Evolutionary conservation across 2,113 vertebrate species (phyloP).

Genomic region (Equus przewalskii): DNA sequence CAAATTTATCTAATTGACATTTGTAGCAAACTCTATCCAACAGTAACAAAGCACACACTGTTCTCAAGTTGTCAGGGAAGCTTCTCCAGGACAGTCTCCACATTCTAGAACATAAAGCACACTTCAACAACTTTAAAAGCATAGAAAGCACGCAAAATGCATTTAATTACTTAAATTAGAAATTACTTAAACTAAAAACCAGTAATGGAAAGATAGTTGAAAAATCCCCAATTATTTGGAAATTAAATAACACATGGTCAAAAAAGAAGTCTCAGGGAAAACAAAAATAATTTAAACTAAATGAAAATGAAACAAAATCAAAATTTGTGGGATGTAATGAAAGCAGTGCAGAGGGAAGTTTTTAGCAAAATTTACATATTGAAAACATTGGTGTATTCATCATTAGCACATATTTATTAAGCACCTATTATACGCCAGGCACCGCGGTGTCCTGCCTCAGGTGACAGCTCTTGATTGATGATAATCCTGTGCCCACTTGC

Average conservation of each 20-base stretch:
- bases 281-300: not conserved
- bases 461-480: not conserved
- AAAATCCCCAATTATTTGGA: not conserved
- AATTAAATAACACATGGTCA: not conserved
- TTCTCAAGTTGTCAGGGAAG: no score
- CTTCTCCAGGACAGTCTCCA: not conserved
- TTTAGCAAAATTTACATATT: not conserved
- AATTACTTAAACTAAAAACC: not conserved
- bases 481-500: not conserved
- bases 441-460: not conserved
- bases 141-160: not conserved
- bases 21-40: not conserved
- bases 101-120: not conserved
- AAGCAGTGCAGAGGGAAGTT: not conserved
- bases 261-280: not conserved
- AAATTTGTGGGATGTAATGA: not conserved
- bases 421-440: no score
- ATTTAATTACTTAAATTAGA: not conserved
- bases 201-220: not conserved
- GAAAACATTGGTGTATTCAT: no score
- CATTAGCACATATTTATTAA: no score
- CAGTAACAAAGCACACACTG: not conserved
- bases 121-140: not conserved
- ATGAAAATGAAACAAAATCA: not conserved
- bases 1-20: not conserved